These are phyloP conservation scores for Neuroscelio doddi DNA, from an alignment of 2,888 invertebrate genomes.

Conservation along the genomic window DNA sequence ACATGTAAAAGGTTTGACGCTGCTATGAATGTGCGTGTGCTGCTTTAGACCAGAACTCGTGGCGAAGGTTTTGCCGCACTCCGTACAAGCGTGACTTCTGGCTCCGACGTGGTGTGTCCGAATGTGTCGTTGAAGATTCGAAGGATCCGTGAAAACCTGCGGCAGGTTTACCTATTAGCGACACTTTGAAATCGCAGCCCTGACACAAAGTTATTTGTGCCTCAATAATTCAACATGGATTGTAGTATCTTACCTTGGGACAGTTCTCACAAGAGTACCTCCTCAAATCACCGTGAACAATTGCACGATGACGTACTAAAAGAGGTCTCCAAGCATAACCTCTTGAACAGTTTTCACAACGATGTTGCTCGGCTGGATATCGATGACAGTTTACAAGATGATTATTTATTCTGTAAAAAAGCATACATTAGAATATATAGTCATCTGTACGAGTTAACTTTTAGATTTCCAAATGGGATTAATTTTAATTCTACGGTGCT, in stretches of 20 bases:
- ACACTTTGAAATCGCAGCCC: conserved; percentile 55
- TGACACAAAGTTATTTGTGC: conserved; percentile 6
- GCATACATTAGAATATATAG: no score
- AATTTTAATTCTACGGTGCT: no score
- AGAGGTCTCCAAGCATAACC: conserved; percentile 88
- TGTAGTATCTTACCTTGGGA: conserved; percentile 78
- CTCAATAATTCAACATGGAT: neutral
- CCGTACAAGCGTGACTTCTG: conserved; percentile 96
- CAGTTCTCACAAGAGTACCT: conserved; percentile 96
- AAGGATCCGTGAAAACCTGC: conserved; percentile 96
- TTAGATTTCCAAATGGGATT: no score
- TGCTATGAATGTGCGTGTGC: conserved; percentile 99
- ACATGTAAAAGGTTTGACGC: conserved; percentile 97
- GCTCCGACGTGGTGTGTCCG: conserved; percentile 96
- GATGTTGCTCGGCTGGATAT: conserved; percentile 84
- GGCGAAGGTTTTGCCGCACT: conserved; percentile 99
- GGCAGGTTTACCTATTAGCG: conserved; percentile 73
- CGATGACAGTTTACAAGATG: conserved; percentile 86
- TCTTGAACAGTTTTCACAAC: conserved; percentile 88
- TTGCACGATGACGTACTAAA: conserved; percentile 86
- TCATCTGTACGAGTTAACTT: no score
- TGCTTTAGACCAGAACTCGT: conserved; percentile 98
- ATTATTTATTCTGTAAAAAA: conserved; percentile 81
- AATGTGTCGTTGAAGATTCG: conserved; percentile 97
- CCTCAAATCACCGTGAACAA: conserved; percentile 85